Base-by-base conservation (phyloP, 2,797 vertebrate species). In the Bufotes viridis region DNA sequence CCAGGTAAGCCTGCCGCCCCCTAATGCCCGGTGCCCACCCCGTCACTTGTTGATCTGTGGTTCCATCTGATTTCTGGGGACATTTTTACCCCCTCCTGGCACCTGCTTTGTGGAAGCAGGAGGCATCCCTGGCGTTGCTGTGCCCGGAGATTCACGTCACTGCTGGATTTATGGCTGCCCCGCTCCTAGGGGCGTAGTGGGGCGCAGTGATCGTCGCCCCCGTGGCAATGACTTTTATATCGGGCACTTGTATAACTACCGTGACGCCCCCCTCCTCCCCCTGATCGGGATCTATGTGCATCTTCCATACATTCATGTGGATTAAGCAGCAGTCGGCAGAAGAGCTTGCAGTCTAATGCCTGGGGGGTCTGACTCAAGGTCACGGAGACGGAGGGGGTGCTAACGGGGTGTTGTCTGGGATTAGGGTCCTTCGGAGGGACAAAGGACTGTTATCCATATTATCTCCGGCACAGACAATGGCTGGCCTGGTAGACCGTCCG, bases 281-380 rank as follows among this genome's bases (percentile, higher is more conserved):
- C 22, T 10, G 20, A 53, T 12, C 13, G 72, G 42, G 72, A 74
- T 74, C 51, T 53, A 42, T 78, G 22, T 78, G n/a, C 24, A 53
- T 55, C 70, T 10, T 1, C 65, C 65, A 8, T 69, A 69, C 24
- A 24, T 18, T 34, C 11, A 29, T 34, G 70, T 11, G 29, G 7
- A 60, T 42, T 7, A 63, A 78, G 75, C 7, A 15, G 2, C 57
- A 29, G 57, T 65, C 15, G 81, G 15, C 75, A 22, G 53, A 75
- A 51, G 83, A 85, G 78, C 87, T 85, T 65, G 57, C 87, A 81
- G 65, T 88, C 83, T 85, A 88, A 49, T 72, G 10, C 17, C 22
- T 53, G 60, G 24, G 86, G 80, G 72, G 5, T 79, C 15, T 10
- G 24, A 72, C 53, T 67, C 80, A 86, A 86, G 80, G 86, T 82